Percentiles rank a stretch among this genome's conserved stretches.
phyloP scores from a whole-genome alignment of 2,797 vertebrate genomes.

The Alca torda region DNA sequence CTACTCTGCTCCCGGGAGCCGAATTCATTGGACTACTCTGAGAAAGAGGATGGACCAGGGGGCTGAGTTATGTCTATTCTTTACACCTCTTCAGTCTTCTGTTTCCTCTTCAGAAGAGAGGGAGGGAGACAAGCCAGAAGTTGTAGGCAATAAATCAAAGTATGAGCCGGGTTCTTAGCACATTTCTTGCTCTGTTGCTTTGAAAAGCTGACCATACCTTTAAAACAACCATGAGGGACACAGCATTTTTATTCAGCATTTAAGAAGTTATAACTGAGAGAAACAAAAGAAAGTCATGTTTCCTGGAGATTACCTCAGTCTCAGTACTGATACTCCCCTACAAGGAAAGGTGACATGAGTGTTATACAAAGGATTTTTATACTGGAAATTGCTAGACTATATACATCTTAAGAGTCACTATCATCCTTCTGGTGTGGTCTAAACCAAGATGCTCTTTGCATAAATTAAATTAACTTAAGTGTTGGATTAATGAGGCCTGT shows the following conservation, averaged over 20 bases:
- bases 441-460: neutral
- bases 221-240: neutral
- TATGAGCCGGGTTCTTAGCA: neutral
- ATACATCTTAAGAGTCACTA: neutral
- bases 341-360: neutral
- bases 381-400: neutral
- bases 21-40: neutral
- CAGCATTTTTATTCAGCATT: neutral
- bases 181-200: neutral
- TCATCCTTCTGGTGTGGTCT: neutral
- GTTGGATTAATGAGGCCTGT: neutral
- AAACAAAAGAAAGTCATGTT: neutral
- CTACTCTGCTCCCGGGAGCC: neutral
- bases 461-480: neutral
- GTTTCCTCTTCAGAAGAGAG: neutral
- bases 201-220: neutral
- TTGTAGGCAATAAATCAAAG: neutral
- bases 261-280: neutral
- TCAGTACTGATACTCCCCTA: neutral
- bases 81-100: neutral
- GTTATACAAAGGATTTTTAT: neutral
- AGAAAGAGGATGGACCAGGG: neutral
- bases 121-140: neutral
- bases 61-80: neutral
- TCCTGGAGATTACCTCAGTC: neutral